Evolutionary conservation across 2,113 vertebrate species (phyloP).

Genomic region (Oplegnathus fasciatus): DNA sequence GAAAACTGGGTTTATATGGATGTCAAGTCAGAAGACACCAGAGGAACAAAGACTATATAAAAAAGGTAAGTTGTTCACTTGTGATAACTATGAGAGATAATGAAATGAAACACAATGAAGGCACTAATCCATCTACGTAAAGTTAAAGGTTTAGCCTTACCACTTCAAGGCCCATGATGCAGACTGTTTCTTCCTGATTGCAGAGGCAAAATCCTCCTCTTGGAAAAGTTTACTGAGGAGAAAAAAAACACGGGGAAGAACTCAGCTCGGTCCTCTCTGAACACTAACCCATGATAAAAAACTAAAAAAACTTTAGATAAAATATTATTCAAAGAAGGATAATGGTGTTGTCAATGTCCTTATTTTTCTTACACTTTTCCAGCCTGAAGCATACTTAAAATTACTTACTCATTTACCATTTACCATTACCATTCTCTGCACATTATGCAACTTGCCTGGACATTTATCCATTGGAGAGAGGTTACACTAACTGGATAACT

Average conservation of each 20-base stretch:
- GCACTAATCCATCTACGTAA: neutral
- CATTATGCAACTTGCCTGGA: neutral
- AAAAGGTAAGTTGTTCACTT: neutral
- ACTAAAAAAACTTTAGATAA: too few species aligned
- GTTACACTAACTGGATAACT: neutral
- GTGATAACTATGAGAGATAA: neutral
- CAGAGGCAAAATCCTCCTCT: conserved; percentile 93
- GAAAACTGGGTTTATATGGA: neutral
- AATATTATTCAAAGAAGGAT: neutral
- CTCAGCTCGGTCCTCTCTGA: neutral
- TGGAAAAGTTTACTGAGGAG: conserved; percentile 90
- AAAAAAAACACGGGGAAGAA: conserved; percentile 16
- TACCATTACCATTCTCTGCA: too few species aligned
- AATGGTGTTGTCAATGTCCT: neutral
- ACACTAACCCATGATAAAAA: too few species aligned
- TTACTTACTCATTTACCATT: too few species aligned
- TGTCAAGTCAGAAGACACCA: neutral
- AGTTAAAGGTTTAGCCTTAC: conserved; percentile 75
- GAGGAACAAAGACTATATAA: neutral
- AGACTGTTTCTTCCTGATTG: conserved; percentile 94
- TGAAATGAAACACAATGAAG: neutral
- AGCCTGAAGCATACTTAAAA: neutral
- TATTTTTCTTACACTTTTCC: too few species aligned
- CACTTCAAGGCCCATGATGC: conserved; percentile 97
- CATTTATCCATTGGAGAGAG: neutral